phyloP scores from a whole-genome alignment of 2,888 invertebrate species.

The Dione vanillae region DNA sequence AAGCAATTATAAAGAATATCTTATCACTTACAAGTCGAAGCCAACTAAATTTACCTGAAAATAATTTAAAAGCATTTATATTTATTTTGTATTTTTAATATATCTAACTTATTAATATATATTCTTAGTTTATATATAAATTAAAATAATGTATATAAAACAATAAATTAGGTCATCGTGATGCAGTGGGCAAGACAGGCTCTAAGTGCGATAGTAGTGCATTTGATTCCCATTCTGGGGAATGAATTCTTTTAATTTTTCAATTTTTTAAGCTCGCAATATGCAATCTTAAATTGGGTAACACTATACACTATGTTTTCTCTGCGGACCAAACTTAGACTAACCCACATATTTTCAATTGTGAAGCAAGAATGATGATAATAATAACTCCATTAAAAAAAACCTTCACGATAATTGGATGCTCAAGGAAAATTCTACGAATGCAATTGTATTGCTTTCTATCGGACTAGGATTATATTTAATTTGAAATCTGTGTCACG shows the following conservation, averaged over 20 bases:
- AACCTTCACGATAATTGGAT: conserved; percentile 49
- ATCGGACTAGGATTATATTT: conserved; percentile 46
- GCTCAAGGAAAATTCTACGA: conserved; percentile 46
- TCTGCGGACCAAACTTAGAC: not conserved
- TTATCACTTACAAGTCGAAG: not conserved
- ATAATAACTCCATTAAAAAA: conserved; percentile 15
- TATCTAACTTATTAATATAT: not conserved
- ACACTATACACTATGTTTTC: no score
- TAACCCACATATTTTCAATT: not conserved
- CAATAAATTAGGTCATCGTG: no score
- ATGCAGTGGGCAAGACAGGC: no score
- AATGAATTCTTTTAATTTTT: no score
- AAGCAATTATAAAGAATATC: not conserved
- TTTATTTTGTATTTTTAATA: not conserved
- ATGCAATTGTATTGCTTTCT: conserved; percentile 47
- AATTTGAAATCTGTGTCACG: conserved; percentile 45
- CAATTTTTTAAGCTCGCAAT: no score
- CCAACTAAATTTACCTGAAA: conserved; percentile 6
- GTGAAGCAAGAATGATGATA: not conserved
- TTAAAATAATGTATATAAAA: no score
- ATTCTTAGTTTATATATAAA: no score
- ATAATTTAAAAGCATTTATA: not conserved
- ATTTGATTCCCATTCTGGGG: no score
- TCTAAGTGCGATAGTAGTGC: no score
- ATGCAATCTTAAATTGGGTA: no score